Evolutionary conservation across 2,888 invertebrate genomes (phyloP), one percentile per base, ranked within the genome.

Genomic region (Muscina levida): DNA sequence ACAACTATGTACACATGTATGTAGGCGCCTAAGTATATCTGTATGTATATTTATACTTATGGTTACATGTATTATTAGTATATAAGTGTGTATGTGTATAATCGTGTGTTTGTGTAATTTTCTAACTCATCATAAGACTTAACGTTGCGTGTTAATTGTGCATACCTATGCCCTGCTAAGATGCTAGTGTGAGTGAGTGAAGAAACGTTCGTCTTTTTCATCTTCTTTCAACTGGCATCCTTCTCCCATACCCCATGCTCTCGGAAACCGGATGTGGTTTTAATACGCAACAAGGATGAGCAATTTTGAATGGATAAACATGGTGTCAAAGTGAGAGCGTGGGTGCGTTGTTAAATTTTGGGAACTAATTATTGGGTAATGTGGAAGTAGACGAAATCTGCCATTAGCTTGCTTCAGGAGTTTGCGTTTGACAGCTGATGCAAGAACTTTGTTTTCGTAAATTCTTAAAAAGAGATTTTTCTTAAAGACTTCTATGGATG

Each of bases 81-180:
- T 6, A 15, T 67, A 37, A 48, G 17, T 48, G 15, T 24, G 13
- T 3, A 37, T 31, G 13, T 48, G 67, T 67, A 11, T 6, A 26
- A 5, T 8, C 65, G 31, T 17, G 8, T 62, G 39, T 26, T n/a
- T 15, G n/a, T 46, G 62, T 42, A 59, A 59, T 57, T 57, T 77
- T 76, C 48, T 53, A 71, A 72, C 56, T 19, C 66, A 42, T 67
- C 66, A 57, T 57, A 57, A 22, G 65, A 66, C 56, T 67, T 48
- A 67, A 72, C 57, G 72, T 62, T 67, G 67, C 72, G 66, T 59
- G 66, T 77, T 72, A 72, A 77, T 77, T 77, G 51, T 19, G 59
- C 77, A 72, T 42, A 67, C 46, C 31, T 46, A 3, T 42, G 37
- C 15, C n/a, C 11, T 51, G 62, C 26, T 31, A 31, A 62, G 39